phyloP scores from a whole-genome alignment of 2,797 vertebrate species.

The Enteromius anoplus region DNA sequence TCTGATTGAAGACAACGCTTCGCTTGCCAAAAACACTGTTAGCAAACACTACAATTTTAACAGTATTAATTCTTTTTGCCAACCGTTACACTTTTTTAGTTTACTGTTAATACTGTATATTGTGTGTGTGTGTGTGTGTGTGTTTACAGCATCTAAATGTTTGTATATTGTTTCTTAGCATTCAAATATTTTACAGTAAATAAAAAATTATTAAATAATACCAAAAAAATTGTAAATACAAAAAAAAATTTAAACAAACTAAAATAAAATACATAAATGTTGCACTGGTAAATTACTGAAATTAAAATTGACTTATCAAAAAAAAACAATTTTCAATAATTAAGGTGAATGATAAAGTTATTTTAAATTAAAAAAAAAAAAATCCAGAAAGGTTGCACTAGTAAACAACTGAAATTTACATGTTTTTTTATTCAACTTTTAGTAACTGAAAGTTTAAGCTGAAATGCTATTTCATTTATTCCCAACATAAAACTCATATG shows the following conservation, averaged over 20 bases:
- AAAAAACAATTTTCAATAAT: too few species aligned
- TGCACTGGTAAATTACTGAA: not conserved
- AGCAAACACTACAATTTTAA: not conserved
- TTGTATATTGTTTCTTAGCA: not conserved
- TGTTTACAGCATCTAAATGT: too few species aligned
- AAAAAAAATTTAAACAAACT: not conserved
- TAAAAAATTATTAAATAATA: not conserved
- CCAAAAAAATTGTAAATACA: too few species aligned
- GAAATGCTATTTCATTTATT: not conserved
- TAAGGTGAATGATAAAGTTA: too few species aligned
- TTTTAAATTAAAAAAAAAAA: not conserved
- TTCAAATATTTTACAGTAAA: not conserved
- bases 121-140: too few species aligned
- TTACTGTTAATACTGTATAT: not conserved
- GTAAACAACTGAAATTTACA: not conserved
- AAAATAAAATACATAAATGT: not conserved
- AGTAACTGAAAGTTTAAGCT: not conserved
- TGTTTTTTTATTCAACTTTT: too few species aligned
- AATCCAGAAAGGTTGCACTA: not conserved
- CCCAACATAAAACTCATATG: not conserved
- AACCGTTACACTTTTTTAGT: not conserved
- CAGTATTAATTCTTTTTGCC: not conserved
- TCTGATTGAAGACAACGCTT: constrained; percentile 1
- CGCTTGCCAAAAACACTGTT: constrained; percentile 6
- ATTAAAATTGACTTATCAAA: not conserved